Evolutionary conservation across 2,797 vertebrate genomes (phyloP).

Genomic region (Capromys pilorides): DNA sequence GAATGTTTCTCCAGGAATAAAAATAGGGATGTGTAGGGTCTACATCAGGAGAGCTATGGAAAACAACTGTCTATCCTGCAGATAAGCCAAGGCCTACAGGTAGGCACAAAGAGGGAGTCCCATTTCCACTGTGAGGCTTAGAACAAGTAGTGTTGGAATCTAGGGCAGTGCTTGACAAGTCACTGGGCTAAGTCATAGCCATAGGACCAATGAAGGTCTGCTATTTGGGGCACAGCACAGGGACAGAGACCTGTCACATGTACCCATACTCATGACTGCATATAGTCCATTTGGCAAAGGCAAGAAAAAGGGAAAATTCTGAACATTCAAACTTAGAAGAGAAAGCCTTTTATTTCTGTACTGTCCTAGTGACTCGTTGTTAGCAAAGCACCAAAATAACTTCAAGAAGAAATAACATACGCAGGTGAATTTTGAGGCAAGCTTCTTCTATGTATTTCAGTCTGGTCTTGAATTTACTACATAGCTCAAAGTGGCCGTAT

Average conservation of each 20-base stretch:
- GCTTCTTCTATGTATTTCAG: not conserved
- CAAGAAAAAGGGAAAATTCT: not conserved
- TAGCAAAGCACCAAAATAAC: not conserved
- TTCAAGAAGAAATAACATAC: not conserved
- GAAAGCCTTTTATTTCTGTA: not conserved
- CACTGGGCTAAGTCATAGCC: not conserved
- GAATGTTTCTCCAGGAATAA: not conserved
- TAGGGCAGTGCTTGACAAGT: not conserved
- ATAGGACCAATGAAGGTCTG: fast-evolving
- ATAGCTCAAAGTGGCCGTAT: no score
- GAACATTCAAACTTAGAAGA: not conserved
- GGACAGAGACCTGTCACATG: not conserved
- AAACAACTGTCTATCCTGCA: not conserved
- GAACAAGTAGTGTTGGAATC: no score
- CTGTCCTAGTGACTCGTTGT: not conserved
- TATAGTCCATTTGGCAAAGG: no score
- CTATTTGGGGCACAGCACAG: not conserved
- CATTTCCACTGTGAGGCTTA: no score
- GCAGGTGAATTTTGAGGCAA: no score
- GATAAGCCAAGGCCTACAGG: not conserved
- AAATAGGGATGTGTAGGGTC: no score
- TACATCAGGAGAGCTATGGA: not conserved
- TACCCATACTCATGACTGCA: not conserved
- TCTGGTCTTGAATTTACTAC: no score
- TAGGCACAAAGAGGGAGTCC: not conserved